These are phyloP conservation scores for Arothron firmamentum DNA, from an alignment of 2,113 vertebrate genomes.

Conservation along the genomic window DNA sequence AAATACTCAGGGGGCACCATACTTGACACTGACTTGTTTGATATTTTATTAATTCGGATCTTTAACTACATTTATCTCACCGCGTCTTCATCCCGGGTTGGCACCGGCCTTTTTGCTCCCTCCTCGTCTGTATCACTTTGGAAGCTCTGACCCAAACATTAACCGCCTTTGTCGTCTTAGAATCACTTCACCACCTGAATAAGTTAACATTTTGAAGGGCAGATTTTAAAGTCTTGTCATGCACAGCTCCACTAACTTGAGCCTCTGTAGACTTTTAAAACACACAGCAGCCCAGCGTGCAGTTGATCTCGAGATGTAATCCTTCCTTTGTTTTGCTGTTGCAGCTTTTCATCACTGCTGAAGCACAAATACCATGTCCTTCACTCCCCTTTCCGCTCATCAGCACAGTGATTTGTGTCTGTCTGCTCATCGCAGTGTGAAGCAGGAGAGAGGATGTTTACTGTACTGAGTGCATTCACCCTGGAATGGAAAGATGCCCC, in stretches of 20 bases:
- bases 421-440: constrained; percentile 37
- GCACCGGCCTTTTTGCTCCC: too few relatives aligned
- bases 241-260: background rate
- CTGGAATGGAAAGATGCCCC: constrained; percentile 36
- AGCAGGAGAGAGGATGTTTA: constrained; percentile 45
- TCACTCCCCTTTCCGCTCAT: constrained; percentile 24
- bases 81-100: too few relatives aligned
- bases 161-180: too few relatives aligned
- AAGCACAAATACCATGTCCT: constrained; percentile 16
- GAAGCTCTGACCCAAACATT: too few relatives aligned
- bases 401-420: constrained; percentile 41
- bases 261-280: background rate
- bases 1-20: too few relatives aligned
- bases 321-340: background rate
- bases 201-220: background rate
- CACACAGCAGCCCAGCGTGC: background rate
- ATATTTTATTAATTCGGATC: too few relatives aligned
- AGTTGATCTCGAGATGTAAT: background rate
- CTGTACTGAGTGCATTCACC: constrained; percentile 46
- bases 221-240: background rate
- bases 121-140: too few relatives aligned
- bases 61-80: too few relatives aligned
- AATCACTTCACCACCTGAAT: background rate
- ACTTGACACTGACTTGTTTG: too few relatives aligned
- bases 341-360: constrained; percentile 7